Conservation (phyloP, 2,797 vertebrate genomes). For the Euthynnus affinis region DNA sequence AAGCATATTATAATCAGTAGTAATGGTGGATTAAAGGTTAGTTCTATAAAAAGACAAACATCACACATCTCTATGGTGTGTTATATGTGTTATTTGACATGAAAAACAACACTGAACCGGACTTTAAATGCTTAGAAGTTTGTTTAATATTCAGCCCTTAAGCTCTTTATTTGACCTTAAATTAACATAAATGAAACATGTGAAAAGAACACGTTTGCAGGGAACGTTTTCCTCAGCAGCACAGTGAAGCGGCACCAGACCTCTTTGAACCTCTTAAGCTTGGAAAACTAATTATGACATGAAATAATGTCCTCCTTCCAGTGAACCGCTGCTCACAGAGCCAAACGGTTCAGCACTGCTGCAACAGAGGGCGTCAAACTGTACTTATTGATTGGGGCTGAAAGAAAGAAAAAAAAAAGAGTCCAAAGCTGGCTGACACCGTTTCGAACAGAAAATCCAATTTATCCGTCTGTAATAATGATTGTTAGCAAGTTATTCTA, state of each 20-base stretch:
- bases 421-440: neutral
- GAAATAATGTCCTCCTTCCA: neutral
- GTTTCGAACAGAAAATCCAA: neutral
- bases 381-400: slow-evolving; percentile 17
- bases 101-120: neutral
- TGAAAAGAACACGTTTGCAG: neutral
- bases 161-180: neutral
- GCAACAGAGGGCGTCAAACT: slow-evolving; percentile 71
- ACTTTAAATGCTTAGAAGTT: neutral
- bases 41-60: neutral
- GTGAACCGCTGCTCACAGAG: slow-evolving; percentile 1
- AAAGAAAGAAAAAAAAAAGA: no score
- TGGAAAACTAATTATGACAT: neutral
- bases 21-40: no score
- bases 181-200: neutral
- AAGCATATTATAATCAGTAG: neutral
- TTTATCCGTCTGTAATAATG: neutral
- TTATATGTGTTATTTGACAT: neutral
- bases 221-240: neutral
- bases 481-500: no score
- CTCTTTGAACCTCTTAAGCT: slow-evolving; percentile 4
- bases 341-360: neutral
- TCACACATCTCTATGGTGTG: neutral
- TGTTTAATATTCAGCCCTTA: neutral
- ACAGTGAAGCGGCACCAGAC: neutral